phyloP scores from a whole-genome alignment of 1,140 invertebrate species.

The Trichonephila clavata region DNA sequence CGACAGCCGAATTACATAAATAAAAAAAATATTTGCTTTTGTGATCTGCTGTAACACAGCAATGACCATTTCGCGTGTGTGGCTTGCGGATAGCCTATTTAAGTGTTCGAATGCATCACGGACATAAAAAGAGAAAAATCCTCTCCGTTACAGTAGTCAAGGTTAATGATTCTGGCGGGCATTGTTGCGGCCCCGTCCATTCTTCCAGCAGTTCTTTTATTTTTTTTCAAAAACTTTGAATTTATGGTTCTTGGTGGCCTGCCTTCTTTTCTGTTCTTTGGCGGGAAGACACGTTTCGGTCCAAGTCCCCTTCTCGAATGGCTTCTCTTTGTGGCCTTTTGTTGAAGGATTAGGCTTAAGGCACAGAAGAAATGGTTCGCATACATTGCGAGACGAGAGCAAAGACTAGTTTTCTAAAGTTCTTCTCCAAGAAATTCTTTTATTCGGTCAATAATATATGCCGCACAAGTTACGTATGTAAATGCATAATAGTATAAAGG shows the following conservation, averaged over 20 bases:
- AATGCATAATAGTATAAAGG: too few relatives aligned
- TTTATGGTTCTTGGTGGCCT: background rate
- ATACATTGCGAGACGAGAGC: background rate
- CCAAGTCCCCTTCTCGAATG: background rate
- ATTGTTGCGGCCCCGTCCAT: background rate
- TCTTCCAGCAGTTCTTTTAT: background rate
- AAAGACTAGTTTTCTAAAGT: too few relatives aligned
- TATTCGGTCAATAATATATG: too few relatives aligned
- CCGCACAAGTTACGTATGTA: too few relatives aligned
- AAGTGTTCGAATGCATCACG: slow-evolving; percentile 14
- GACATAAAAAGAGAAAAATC: background rate
- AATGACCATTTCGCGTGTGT: slow-evolving; percentile 21
- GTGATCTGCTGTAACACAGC: background rate
- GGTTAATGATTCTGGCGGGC: slow-evolving; percentile 14
- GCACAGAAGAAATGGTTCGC: background rate
- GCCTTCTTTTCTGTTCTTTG: background rate
- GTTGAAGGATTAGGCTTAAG: background rate
- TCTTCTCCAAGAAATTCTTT: too few relatives aligned
- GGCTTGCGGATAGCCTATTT: slow-evolving; percentile 14
- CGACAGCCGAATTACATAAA: background rate
- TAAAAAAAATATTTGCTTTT: slow-evolving; percentile 1
- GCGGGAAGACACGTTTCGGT: slow-evolving; percentile 20
- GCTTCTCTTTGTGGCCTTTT: background rate
- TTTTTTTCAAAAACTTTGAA: slow-evolving; percentile 21
- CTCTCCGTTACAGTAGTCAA: slow-evolving; percentile 15